Percentiles rank a stretch among this genome's conserved stretches.
Conservation (phyloP, 2,113 vertebrate species). For the Deroptyus accipitrinus region DNA sequence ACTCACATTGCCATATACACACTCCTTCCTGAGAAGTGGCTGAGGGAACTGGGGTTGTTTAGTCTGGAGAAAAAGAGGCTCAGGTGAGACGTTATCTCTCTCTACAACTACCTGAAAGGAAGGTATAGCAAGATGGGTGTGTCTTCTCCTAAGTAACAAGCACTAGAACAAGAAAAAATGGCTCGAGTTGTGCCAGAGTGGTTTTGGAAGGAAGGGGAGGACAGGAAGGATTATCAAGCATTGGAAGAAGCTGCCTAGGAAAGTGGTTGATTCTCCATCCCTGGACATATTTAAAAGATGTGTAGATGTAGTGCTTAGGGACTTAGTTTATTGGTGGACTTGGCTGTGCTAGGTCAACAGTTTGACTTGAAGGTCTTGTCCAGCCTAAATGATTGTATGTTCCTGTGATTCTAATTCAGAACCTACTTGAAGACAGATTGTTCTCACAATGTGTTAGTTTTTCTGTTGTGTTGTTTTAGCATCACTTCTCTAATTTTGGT, state of each 20-base stretch:
- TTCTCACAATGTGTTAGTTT: not conserved
- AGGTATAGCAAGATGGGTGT: rapidly evolving
- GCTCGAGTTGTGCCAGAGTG: not conserved
- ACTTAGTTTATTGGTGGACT: not conserved
- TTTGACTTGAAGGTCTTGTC: not conserved
- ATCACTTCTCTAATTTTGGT: not conserved
- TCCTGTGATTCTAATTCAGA: not conserved
- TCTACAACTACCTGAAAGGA: not conserved
- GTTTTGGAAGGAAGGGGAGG: not conserved
- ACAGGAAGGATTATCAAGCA: not conserved
- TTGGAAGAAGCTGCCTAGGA: not conserved
- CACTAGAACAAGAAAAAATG: not conserved
- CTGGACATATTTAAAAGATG: not conserved
- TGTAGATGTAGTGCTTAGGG: not conserved
- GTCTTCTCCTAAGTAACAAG: not conserved
- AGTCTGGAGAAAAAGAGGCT: not conserved
- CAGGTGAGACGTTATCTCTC: not conserved
- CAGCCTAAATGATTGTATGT: not conserved
- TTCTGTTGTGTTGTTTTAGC: not conserved
- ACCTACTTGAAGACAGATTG: not conserved
- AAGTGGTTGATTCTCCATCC: not conserved
- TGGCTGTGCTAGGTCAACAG: not conserved
- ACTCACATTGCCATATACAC: not conserved
- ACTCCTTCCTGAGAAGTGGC: not conserved
- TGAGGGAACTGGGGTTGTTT: not conserved